Base-by-base conservation (phyloP, 2,888 invertebrate genomes). In the Agonopterix heracliana region DNA sequence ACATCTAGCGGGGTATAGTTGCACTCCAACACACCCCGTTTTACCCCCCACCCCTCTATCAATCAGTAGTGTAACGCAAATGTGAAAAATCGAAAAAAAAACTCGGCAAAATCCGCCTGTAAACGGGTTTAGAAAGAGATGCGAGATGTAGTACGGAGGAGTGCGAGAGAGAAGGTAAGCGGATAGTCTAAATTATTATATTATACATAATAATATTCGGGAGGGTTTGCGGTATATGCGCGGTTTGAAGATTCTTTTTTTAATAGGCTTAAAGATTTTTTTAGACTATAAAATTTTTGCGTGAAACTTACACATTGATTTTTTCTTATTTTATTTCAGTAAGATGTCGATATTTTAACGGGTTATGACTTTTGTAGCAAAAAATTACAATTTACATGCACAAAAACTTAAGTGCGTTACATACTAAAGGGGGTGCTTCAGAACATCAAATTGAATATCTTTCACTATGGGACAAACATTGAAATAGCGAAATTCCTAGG, bases 131-230 rank as follows among this genome's bases (percentile, higher is more conserved):
- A 54, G 65, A 78, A 48, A 47, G 65, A 52, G 73, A 80, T 11
- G 49, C 11, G 57, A 66, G 54, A 73, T 65, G 2, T 5, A 34
- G 34, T 35, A n/a, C 9, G 0, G 41, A 2, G 2, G 2, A 36
- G 41, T 9, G 59, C 45, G 38, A n/a, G 57, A 72, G 72, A 63
- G 63, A 72, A 7, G 45, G 50, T 50, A 51, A 57, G 57, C 65
- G 71, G 66, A 74, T 77, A 71, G 78, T 74, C 81, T 78, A 78
- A 80, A 81, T 82, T 81, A 81, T 80, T 78, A 71, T 79, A 77
- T 76, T 78, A 79, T 78, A 81, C 77, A 74, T 81, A 81, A 78
- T 78, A 77, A 80, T 78, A 80, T 77, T 78, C 67, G 68, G 70
- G 67, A 61, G 70, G 64, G 63, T 66, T 55, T 53, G 45, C 45